Percentiles rank a stretch among this genome's conserved stretches.
These are phyloP conservation scores for Motacilla alba DNA, from an alignment of 2,113 vertebrate species.

Conservation along the genomic window DNA sequence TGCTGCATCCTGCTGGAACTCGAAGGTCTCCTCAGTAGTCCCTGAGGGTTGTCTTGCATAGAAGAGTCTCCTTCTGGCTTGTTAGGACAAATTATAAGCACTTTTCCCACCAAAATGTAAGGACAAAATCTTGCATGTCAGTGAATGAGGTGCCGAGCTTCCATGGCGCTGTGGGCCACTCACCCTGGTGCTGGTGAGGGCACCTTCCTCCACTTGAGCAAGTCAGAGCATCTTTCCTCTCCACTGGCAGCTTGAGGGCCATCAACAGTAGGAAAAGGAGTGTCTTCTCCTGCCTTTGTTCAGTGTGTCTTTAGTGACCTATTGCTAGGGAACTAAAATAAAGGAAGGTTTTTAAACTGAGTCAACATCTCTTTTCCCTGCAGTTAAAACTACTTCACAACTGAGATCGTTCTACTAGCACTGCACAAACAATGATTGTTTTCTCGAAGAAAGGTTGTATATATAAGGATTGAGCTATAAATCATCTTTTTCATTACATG, in stretches of 20 bases:
- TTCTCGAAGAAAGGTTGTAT: slow-evolving; percentile 21
- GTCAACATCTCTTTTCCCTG: neutral
- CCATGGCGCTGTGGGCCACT: neutral
- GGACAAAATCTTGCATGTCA: neutral
- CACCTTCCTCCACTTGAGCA: neutral
- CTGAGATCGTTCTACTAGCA: neutral
- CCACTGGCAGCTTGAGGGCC: neutral
- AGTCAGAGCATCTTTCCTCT: neutral
- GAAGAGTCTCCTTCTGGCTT: neutral
- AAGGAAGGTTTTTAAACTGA: neutral
- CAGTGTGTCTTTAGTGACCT: neutral
- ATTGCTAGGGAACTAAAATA: neutral
- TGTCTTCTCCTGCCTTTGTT: neutral
- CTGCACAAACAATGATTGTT: neutral
- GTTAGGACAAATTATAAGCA: neutral
- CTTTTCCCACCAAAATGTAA: neutral
- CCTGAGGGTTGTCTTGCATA: neutral
- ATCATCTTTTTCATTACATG: neutral
- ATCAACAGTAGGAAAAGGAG: neutral
- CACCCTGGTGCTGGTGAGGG: neutral
- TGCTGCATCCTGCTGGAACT: neutral
- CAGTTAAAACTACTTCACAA: neutral
- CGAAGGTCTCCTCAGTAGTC: neutral
- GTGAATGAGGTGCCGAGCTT: neutral
- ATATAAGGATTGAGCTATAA: neutral